A percentile compares a stretch with the other conserved stretches of the same genome.
These are phyloP conservation scores for Mythimna pallens DNA, from an alignment of 2,888 invertebrate genomes.

Conservation along the genomic window DNA sequence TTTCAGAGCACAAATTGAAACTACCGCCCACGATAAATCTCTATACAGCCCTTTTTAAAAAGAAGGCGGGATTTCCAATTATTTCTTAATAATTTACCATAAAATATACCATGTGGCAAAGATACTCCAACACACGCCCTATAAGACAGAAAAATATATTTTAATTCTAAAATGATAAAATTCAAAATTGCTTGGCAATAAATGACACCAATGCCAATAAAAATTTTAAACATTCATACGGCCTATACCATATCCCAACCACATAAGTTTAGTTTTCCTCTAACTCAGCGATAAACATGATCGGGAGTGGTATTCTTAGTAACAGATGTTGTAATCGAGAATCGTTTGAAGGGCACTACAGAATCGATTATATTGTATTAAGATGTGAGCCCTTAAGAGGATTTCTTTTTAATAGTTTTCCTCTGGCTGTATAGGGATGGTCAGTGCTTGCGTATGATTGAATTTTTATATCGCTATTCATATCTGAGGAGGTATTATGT, in stretches of 20 bases:
- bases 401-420: slow-evolving; percentile 87
- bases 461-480: slow-evolving; percentile 61
- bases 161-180: slow-evolving; percentile 53
- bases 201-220: slow-evolving; percentile 36
- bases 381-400: slow-evolving; percentile 82
- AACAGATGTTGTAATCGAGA: slow-evolving; percentile 87
- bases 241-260: neutral
- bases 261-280: slow-evolving; percentile 51
- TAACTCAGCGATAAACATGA: slow-evolving; percentile 9
- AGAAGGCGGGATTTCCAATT: slow-evolving; percentile 60
- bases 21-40: slow-evolving; percentile 61
- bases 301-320: slow-evolving; percentile 66
- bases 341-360: slow-evolving; percentile 84
- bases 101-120: slow-evolving; percentile 72
- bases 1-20: slow-evolving; percentile 57
- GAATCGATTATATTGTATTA: slow-evolving; percentile 86
- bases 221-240: slow-evolving; percentile 4
- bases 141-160: slow-evolving; percentile 1
- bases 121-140: slow-evolving; percentile 43
- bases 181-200: slow-evolving; percentile 47
- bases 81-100: slow-evolving; percentile 72
- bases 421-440: slow-evolving; percentile 66
- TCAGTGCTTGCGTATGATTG: slow-evolving; percentile 67
- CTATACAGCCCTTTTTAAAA: slow-evolving; percentile 50
- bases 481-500: slow-evolving; percentile 33